These are phyloP conservation scores for Poecilus cupreus DNA, from an alignment of 2,888 invertebrate genomes.

Conservation along the genomic window DNA sequence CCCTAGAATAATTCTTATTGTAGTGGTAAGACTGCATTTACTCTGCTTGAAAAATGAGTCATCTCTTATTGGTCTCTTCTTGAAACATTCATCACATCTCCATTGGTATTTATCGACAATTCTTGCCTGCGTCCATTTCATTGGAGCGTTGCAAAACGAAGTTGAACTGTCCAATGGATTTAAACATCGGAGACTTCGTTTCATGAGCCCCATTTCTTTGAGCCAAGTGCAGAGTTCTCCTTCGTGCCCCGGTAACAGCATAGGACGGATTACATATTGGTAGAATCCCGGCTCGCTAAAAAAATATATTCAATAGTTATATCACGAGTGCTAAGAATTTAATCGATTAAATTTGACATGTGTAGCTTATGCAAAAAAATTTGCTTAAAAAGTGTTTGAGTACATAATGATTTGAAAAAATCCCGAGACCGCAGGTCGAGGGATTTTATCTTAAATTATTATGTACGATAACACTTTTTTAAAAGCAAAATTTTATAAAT, in stretches of 20 bases:
- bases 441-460: no score
- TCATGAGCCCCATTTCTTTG: slow-evolving; percentile 73
- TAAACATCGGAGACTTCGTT: slow-evolving; percentile 71
- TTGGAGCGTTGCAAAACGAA: slow-evolving; percentile 65
- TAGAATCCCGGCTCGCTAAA: slow-evolving; percentile 71
- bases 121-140: slow-evolving; percentile 74
- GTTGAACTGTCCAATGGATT: slow-evolving; percentile 61
- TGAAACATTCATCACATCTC: slow-evolving; percentile 73
- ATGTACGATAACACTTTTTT: no score
- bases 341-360: no score
- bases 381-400: no score
- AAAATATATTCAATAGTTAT: slow-evolving; percentile 59
- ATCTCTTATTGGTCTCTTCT: slow-evolving; percentile 73
- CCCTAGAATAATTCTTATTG: slow-evolving; percentile 77
- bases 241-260: slow-evolving; percentile 74
- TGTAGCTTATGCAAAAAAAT: no score
- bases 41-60: slow-evolving; percentile 78
- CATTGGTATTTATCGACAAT: slow-evolving; percentile 75
- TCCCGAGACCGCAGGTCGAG: no score
- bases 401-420: no score
- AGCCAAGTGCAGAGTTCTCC: slow-evolving; percentile 75
- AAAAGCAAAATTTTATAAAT: no score
- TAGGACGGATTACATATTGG: slow-evolving; percentile 73
- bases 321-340: no score
- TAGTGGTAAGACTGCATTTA: slow-evolving; percentile 78